Conservation (phyloP, 2,797 vertebrate species). For the Psittacula derbiana region DNA sequence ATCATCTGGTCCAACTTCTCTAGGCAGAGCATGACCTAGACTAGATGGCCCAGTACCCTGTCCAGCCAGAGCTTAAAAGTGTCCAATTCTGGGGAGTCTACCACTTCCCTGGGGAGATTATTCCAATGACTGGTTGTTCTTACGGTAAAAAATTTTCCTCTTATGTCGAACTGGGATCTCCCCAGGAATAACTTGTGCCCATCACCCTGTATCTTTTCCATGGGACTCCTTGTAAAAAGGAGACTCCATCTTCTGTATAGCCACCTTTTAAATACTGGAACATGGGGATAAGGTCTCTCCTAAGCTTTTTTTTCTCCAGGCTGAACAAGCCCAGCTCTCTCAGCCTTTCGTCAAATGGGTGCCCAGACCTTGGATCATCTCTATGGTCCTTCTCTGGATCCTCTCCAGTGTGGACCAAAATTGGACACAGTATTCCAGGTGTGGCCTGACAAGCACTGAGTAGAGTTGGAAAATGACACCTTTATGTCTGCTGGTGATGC, state of each 20-base stretch:
- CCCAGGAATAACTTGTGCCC: background rate
- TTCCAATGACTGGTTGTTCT: background rate
- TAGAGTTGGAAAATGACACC: background rate
- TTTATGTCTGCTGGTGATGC: background rate
- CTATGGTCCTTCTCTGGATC: background rate
- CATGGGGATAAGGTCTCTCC: background rate
- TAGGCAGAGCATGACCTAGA: background rate
- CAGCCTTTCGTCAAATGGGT: background rate
- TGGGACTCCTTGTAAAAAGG: background rate
- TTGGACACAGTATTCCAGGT: background rate
- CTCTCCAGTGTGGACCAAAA: background rate
- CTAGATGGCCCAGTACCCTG: background rate
- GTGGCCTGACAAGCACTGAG: background rate
- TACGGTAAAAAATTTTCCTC: background rate
- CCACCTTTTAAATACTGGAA: background rate
- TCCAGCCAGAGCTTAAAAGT: background rate
- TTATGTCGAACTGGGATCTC: background rate
- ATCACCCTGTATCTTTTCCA: background rate
- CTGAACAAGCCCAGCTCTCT: background rate
- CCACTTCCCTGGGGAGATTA: background rate
- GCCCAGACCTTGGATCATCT: background rate
- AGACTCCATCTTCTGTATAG: background rate
- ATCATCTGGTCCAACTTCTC: background rate
- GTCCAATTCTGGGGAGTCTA: background rate
- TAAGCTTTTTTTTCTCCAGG: background rate